phyloP scores from a whole-genome alignment of 1,140 invertebrate genomes.

The Sminthurides bifidus region DNA sequence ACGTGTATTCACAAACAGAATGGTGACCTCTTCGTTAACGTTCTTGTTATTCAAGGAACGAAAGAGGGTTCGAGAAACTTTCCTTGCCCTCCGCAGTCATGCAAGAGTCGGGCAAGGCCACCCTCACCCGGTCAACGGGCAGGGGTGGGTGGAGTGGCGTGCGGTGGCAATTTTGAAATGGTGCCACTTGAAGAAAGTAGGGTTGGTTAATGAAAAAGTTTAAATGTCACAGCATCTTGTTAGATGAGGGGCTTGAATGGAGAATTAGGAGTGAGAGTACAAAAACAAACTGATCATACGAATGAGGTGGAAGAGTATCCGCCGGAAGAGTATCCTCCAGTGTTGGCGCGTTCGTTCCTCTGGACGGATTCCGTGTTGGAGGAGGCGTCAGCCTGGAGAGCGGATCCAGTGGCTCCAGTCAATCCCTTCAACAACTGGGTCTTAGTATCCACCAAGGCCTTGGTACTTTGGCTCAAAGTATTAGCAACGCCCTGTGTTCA shows the following conservation, averaged over 20 bases:
- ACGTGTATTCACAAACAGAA: neutral
- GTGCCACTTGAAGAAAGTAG: neutral
- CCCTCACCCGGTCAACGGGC: slow-evolving; percentile 16
- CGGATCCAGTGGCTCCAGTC: slow-evolving; percentile 22
- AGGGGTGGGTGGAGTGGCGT: too few relatives aligned
- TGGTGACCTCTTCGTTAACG: too few relatives aligned
- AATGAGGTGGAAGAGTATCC: slow-evolving; percentile 2
- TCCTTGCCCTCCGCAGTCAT: too few relatives aligned
- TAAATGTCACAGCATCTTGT: too few relatives aligned
- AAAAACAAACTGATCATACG: neutral
- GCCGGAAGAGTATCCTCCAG: neutral
- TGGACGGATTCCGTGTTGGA: slow-evolving; percentile 30
- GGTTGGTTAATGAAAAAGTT: neutral
- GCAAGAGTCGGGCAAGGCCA: slow-evolving; percentile 6
- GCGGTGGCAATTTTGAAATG: too few relatives aligned
- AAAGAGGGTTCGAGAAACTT: neutral
- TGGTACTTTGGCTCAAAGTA: slow-evolving; percentile 29
- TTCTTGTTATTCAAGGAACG: neutral
- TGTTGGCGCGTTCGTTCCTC: slow-evolving; percentile 14
- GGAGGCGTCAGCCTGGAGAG: slow-evolving; percentile 30
- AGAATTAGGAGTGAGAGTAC: neutral
- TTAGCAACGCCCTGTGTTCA: slow-evolving; percentile 29
- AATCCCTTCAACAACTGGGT: slow-evolving; percentile 29
- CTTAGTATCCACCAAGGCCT: slow-evolving; percentile 30
- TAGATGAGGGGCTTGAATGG: too few relatives aligned